A percentile compares a stretch with the other conserved stretches of the same genome.
Evolutionary conservation across 2,797 vertebrate genomes (phyloP).

Genomic region (Platyrinchus mystaceus): DNA sequence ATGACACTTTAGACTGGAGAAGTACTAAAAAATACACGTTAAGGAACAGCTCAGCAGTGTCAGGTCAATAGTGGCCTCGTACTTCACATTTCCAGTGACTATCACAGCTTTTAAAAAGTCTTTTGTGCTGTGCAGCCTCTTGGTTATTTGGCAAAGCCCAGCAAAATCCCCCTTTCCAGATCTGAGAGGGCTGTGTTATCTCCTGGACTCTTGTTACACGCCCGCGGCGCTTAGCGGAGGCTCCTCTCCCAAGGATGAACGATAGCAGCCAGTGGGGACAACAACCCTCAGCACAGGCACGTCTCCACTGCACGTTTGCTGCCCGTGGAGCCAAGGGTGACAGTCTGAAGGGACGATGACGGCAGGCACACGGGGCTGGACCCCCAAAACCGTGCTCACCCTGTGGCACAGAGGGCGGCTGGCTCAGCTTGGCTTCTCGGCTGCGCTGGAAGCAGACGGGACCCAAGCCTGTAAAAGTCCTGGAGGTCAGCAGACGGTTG

Average conservation of each 20-base stretch:
- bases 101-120: not conserved
- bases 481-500: not conserved
- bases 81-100: not conserved
- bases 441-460: accelerated
- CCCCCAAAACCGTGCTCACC: not conserved
- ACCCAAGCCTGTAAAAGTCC: accelerated
- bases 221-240: accelerated
- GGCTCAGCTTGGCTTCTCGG: not conserved
- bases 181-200: not conserved
- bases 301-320: accelerated
- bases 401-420: accelerated
- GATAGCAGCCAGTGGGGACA: accelerated
- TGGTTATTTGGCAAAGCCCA: not conserved
- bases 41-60: not conserved
- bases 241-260: not conserved
- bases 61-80: not conserved
- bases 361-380: accelerated
- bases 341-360: accelerated
- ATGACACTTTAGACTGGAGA: not conserved
- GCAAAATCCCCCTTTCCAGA: not conserved
- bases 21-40: not conserved
- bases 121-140: not conserved
- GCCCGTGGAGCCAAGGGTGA: accelerated
- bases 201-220: accelerated
- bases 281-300: not conserved